Evolutionary conservation across 1,140 invertebrate genomes (phyloP).

Genomic region (Pseudoatta argentina): DNA sequence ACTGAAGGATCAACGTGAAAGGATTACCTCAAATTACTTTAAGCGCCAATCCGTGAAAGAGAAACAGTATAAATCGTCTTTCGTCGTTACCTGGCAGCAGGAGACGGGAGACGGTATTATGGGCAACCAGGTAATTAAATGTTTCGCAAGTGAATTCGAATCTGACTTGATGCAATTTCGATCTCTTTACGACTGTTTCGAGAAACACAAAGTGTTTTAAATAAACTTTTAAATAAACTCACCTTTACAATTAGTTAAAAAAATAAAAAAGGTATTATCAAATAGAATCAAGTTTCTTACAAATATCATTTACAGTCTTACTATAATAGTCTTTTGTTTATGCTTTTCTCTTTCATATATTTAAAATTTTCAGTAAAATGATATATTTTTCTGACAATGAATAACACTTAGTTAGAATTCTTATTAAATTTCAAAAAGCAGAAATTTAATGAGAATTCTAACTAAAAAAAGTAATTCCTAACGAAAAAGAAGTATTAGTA

Average conservation of each 20-base stretch:
- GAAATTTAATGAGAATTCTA: not conserved
- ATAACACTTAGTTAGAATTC: too few species aligned
- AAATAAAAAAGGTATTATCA: not conserved
- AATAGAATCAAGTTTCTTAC: not conserved
- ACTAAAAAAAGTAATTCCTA: not conserved
- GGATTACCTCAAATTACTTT: not conserved
- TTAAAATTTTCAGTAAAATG: not conserved
- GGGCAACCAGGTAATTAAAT: slow-evolving; percentile 79
- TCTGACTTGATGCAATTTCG: not conserved
- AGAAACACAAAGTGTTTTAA: not conserved
- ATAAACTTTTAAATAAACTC: not conserved
- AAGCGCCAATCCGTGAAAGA: slow-evolving; percentile 25
- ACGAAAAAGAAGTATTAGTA: not conserved
- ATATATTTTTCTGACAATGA: not conserved
- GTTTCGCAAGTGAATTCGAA: not conserved
- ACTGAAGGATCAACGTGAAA: slow-evolving; percentile 72
- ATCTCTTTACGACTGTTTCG: not conserved
- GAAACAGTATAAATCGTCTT: slow-evolving; percentile 73
- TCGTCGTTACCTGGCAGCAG: slow-evolving; percentile 84
- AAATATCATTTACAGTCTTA: not conserved
- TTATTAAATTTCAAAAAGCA: too few species aligned
- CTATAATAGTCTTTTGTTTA: not conserved
- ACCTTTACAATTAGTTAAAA: not conserved
- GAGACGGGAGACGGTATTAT: slow-evolving; percentile 82
- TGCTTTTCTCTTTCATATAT: not conserved